phyloP scores from a whole-genome alignment of 2,113 vertebrate species.

The Odontophorus gujanensis region DNA sequence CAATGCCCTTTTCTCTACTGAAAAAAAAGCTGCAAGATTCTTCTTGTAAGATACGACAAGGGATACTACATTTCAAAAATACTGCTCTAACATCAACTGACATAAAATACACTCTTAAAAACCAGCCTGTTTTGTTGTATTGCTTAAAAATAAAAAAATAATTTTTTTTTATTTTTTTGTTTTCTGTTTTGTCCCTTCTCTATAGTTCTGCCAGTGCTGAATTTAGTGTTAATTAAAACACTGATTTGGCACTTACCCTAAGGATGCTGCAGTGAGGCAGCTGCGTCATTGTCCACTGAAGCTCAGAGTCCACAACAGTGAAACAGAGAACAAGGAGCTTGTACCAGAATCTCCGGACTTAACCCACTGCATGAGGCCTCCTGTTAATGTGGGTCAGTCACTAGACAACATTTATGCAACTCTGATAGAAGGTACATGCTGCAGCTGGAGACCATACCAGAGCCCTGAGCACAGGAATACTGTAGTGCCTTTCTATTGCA shows the following conservation, averaged over 20 bases:
- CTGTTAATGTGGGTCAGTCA: background rate
- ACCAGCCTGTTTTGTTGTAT: background rate
- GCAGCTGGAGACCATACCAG: rapidly evolving
- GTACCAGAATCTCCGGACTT: background rate
- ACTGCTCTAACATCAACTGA: background rate
- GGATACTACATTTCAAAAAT: background rate
- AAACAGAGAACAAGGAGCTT: background rate
- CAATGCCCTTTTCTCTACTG: background rate
- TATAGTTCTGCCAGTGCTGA: background rate
- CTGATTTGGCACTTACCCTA: background rate
- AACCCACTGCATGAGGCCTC: rapidly evolving
- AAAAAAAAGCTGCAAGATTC: background rate
- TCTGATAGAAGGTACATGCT: background rate
- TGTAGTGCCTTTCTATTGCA: background rate
- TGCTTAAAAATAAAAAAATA: too few relatives aligned
- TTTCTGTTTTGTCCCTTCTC: background rate
- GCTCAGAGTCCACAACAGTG: background rate
- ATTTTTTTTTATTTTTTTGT: background rate
- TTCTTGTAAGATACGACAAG: background rate
- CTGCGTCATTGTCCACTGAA: background rate
- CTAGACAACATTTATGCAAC: background rate
- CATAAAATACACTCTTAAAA: background rate
- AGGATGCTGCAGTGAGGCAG: background rate
- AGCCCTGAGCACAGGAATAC: background rate
- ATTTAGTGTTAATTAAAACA: background rate